Evolutionary conservation across 92 coral and sea anemone species (phyloP).

Genomic region (Palythoa caribaeorum): DNA sequence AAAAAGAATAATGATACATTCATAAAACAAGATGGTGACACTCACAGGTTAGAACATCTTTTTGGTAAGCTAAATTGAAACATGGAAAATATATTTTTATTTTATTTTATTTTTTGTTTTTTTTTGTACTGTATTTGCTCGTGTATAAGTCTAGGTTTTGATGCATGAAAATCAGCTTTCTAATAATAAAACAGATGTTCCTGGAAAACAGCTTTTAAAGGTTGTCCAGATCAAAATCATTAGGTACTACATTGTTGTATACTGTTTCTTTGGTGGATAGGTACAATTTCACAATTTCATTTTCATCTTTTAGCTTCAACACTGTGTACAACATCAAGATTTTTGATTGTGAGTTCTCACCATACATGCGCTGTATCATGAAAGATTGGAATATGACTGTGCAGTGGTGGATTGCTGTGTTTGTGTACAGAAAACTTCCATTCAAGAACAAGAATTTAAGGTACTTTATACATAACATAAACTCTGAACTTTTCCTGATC

Average conservation of each 20-base stretch:
- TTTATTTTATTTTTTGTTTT: too few relatives aligned
- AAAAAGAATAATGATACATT: slow-evolving; percentile 16
- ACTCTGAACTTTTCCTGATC: too few relatives aligned
- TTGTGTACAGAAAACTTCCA: slow-evolving; percentile 85
- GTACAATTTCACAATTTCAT: neutral
- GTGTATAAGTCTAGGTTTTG: too few relatives aligned
- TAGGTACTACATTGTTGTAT: too few relatives aligned
- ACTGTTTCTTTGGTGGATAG: too few relatives aligned
- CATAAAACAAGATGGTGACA: slow-evolving; percentile 43
- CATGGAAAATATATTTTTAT: too few relatives aligned
- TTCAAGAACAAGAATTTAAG: slow-evolving; percentile 78
- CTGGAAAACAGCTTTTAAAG: too few relatives aligned
- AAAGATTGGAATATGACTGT: slow-evolving; percentile 97
- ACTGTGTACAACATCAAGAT: slow-evolving; percentile 88
- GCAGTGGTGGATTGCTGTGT: slow-evolving; percentile 96
- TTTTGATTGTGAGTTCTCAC: slow-evolving; percentile 87
- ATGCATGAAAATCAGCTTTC: too few relatives aligned
- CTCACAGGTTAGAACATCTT: slow-evolving; percentile 56
- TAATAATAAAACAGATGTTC: too few relatives aligned
- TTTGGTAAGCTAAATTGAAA: too few relatives aligned
- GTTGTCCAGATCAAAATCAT: too few relatives aligned
- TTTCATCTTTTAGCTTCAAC: slow-evolving; percentile 73
- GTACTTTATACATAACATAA: slow-evolving; percentile 32
- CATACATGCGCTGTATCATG: slow-evolving; percentile 80
- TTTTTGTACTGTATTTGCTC: too few relatives aligned